phyloP scores from a whole-genome alignment of 64 coral and sea anemone genomes.

The Anthopleura sola region DNA sequence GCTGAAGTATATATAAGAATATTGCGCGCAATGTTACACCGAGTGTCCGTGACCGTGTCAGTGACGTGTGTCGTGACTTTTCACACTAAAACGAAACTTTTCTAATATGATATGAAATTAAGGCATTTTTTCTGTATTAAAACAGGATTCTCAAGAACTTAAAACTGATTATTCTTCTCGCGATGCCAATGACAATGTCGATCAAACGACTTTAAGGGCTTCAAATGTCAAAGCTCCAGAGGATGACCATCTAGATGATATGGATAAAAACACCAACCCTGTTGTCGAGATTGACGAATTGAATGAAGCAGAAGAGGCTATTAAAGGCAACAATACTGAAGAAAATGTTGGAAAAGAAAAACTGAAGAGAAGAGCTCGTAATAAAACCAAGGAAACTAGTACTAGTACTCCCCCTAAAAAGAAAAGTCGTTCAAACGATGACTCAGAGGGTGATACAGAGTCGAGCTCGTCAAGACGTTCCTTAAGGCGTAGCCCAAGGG shows the following conservation, averaged over 20 bases:
- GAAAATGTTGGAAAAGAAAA: neutral
- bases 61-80: too few species aligned
- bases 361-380: neutral
- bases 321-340: neutral
- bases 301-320: neutral
- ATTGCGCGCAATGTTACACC: too few species aligned
- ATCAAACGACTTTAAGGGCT: neutral
- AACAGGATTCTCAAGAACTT: neutral
- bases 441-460: neutral
- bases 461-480: neutral
- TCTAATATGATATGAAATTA: too few species aligned
- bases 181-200: neutral
- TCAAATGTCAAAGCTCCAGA: neutral
- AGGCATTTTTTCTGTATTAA: too few species aligned
- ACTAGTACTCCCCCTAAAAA: neutral
- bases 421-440: neutral
- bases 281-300: neutral
- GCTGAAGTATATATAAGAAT: too few species aligned
- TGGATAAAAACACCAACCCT: neutral
- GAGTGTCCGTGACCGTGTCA: too few species aligned
- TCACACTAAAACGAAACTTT: too few species aligned
- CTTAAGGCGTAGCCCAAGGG: neutral
- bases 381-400: neutral
- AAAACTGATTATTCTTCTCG: neutral
- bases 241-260: neutral